These are phyloP conservation scores for Salpingus planirostris DNA, from an alignment of 2,888 invertebrate genomes.

Conservation along the genomic window DNA sequence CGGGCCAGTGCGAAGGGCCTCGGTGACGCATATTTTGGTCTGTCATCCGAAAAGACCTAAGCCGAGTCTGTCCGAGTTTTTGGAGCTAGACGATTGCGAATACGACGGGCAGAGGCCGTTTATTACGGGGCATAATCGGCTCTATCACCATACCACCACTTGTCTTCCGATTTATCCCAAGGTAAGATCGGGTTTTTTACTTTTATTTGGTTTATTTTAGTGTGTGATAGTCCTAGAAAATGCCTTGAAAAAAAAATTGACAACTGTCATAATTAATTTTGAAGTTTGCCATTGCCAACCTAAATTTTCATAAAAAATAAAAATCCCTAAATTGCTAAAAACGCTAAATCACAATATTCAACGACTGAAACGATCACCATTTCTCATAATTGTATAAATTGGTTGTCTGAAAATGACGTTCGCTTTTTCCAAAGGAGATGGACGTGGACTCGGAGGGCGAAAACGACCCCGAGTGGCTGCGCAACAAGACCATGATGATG, in stretches of 20 bases:
- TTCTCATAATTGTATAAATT: too few species aligned
- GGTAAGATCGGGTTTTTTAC: too few species aligned
- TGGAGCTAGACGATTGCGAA: conserved; percentile 80
- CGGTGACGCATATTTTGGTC: conserved; percentile 70
- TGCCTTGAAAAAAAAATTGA: too few species aligned
- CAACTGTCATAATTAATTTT: too few species aligned
- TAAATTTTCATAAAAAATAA: too few species aligned
- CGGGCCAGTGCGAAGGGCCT: conserved; percentile 63
- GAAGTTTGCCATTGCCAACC: too few species aligned
- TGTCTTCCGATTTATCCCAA: conserved; percentile 88
- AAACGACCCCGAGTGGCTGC: conserved; percentile 89
- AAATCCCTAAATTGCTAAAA: too few species aligned
- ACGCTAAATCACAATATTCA: too few species aligned
- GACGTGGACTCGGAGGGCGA: conserved; percentile 92
- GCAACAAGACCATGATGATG: conserved; percentile 92
- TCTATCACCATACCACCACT: conserved; percentile 92
- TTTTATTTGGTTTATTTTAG: too few species aligned
- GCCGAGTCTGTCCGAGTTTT: conserved; percentile 76
- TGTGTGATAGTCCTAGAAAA: too few species aligned
- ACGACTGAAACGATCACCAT: too few species aligned
- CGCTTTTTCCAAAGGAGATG: conserved; percentile 89
- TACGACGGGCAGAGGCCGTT: conserved; percentile 79
- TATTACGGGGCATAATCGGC: conserved; percentile 56
- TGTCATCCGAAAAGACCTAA: conserved; percentile 59
- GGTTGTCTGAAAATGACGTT: too few species aligned